A percentile compares a stretch with the other conserved stretches of the same genome.
Evolutionary conservation across 2,113 vertebrate genomes (phyloP).

Genomic region (Nycticryphes semicollaris): DNA sequence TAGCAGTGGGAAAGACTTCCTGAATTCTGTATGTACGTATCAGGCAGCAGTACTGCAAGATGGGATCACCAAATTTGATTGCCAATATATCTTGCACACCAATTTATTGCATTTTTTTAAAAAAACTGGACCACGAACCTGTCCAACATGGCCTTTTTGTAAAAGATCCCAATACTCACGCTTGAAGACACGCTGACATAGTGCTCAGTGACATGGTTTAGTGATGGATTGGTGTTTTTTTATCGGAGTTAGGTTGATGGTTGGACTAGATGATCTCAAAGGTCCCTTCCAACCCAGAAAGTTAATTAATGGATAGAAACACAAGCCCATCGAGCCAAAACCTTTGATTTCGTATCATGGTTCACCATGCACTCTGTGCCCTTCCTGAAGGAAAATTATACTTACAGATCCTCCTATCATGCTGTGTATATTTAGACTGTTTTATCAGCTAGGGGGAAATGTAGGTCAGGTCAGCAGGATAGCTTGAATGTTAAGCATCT

Average conservation of each 20-base stretch:
- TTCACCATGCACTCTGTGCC: background rate
- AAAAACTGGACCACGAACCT: background rate
- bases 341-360: background rate
- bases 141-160: background rate
- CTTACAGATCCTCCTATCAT: constrained; percentile 28
- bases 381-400: constrained; percentile 51
- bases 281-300: background rate
- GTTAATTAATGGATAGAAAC: background rate
- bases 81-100: background rate
- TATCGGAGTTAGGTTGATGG: too few species aligned
- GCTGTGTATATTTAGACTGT: constrained; percentile 60
- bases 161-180: background rate
- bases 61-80: background rate
- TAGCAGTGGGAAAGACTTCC: background rate
- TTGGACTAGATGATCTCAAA: too few species aligned
- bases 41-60: background rate
- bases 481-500: constrained; percentile 59
- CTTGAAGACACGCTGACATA: background rate
- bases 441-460: constrained; percentile 53
- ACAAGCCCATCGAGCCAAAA: background rate
- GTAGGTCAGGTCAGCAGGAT: constrained; percentile 57
- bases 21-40: background rate
- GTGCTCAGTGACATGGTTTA: too few species aligned
- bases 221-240: too few species aligned
- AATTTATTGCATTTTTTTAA: background rate